Percentiles rank a stretch among this genome's conserved stretches.
These are phyloP conservation scores for Muscidifurax raptorellus DNA, from an alignment of 1,140 invertebrate species.

Conservation along the genomic window DNA sequence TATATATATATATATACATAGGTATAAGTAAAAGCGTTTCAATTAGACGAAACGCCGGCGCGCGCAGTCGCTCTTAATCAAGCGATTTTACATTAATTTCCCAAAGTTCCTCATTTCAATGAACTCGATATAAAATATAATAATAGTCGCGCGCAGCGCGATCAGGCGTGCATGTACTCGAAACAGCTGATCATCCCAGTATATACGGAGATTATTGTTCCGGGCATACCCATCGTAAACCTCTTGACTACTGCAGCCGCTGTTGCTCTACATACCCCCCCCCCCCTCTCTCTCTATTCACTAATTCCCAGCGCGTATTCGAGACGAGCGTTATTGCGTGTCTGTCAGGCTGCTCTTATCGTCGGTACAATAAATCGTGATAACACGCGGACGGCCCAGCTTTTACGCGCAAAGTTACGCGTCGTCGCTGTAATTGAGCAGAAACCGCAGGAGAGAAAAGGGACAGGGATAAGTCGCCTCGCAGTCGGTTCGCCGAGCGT, in stretches of 20 bases:
- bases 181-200: too few relatives aligned
- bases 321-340: background rate
- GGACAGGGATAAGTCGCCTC: constrained; percentile 67
- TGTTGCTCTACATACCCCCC: too few relatives aligned
- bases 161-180: too few relatives aligned
- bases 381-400: too few relatives aligned
- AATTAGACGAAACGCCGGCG: background rate
- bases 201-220: background rate
- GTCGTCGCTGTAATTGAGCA: constrained; percentile 60
- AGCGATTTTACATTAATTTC: constrained; percentile 17
- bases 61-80: background rate
- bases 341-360: background rate
- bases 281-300: background rate
- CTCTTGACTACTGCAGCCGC: too few relatives aligned
- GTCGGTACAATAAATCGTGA: too few relatives aligned
- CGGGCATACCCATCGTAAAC: too few relatives aligned
- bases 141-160: too few relatives aligned
- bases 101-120: background rate
- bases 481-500: constrained; percentile 61
- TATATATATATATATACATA: too few relatives aligned
- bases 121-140: background rate
- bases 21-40: background rate
- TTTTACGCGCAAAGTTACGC: too few relatives aligned
- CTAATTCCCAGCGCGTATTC: background rate
- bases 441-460: constrained; percentile 66